Evolutionary conservation across 2,888 invertebrate genomes (phyloP).

Genomic region (Nemapogon koenigi): DNA sequence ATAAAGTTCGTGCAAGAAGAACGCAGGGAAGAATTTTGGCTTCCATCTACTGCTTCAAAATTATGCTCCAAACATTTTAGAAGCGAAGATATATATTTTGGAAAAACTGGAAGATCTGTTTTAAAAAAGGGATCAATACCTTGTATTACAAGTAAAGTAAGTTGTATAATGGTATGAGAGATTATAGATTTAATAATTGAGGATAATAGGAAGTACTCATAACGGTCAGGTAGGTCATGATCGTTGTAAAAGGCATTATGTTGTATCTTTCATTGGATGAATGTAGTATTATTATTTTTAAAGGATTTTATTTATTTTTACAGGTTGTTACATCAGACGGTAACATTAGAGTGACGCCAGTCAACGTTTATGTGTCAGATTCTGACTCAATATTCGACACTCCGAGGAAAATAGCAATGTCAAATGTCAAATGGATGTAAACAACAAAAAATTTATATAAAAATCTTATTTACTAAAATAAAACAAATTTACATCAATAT

Average conservation of each 20-base stretch:
- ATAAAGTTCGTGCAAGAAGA: too few species aligned
- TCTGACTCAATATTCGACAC: constrained; percentile 8
- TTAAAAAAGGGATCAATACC: neutral
- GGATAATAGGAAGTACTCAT: too few species aligned
- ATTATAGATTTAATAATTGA: neutral
- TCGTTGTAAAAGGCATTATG: too few species aligned
- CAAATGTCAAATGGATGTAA: too few species aligned
- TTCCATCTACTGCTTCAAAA: too few species aligned
- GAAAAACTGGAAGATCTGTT: neutral
- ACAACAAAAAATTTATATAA: too few species aligned
- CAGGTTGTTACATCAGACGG: neutral
- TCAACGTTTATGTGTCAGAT: constrained; percentile 5
- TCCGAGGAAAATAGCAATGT: constrained; percentile 7
- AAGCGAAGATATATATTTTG: neutral
- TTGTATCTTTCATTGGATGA: too few species aligned
- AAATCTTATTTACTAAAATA: too few species aligned
- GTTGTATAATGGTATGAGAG: neutral
- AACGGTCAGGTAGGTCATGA: too few species aligned
- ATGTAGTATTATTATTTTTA: too few species aligned
- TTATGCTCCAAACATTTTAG: constrained; percentile 6
- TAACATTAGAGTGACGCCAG: neutral
- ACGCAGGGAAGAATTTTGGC: too few species aligned
- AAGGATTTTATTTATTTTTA: neutral
- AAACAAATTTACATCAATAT: too few species aligned
- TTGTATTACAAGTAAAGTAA: neutral